Evolutionary conservation across 37 sponge, comb jelly and placozoan genomes (phyloP), one percentile per base, ranked within the genome.

Genomic region (Geodia barretti): DNA sequence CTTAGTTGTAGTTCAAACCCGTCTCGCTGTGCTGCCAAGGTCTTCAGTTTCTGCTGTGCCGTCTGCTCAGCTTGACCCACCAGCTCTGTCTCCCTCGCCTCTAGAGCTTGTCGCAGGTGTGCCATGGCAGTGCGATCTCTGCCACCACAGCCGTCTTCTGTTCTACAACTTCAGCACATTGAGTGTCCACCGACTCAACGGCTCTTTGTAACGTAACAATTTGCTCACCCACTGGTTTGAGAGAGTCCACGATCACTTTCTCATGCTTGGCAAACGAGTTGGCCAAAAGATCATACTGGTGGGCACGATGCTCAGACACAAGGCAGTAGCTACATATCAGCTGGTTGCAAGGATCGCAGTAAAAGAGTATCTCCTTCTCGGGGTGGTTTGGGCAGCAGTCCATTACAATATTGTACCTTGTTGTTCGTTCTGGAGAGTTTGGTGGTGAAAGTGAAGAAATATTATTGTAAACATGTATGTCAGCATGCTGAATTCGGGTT

Each of bases 321-420:
- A 33, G 35, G 47, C 84, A 83, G 41, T 74, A 24, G 43, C 24
- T 36, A 47, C 84, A 83, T n/a, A 83, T 67, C 69, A 83, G 84
- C 69, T 83, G 68, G 0, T 40, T 47, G 54, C 83, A 83, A 0
- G 83, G 73, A 66, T 83, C 84, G 60, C 84, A 83, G 76, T 74
- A 83, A 26, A 83, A 39, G 25, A 68, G 68, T 31, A 67, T 37
- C 54, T 83, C 75, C 60, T 58, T 83, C 35, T 39, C 67, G 11
- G 25, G 28, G 68, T 83, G 83, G 36, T 34, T 41, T 21, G 68
- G 35, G 39, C 81, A 81, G 40, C 59, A 11, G 23, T 35, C 26
- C 35, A 28, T 58, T 25, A n/a, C n/a, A n/a, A n/a, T n/a, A n/a
- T n/a, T n/a, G n/a, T n/a, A n/a, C n/a, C n/a, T n/a, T n/a, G n/a